These are phyloP conservation scores for Malurus leucopterus DNA, from an alignment of 2,797 vertebrate genomes.

Conservation along the genomic window DNA sequence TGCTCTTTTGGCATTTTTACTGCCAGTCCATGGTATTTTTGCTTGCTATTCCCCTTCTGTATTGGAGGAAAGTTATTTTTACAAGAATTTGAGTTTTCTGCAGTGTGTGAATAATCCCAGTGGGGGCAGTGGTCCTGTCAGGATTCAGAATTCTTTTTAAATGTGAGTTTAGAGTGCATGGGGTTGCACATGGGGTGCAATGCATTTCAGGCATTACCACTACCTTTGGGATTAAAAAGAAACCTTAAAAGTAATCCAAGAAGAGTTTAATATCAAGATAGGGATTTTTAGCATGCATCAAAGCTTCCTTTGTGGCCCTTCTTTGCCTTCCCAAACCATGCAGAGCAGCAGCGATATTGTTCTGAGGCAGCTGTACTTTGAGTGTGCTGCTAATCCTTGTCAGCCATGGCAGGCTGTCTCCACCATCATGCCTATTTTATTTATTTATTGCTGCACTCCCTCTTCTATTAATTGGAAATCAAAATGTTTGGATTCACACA, in stretches of 20 bases:
- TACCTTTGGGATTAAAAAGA: background rate
- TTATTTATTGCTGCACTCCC: background rate
- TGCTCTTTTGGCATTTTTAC: background rate
- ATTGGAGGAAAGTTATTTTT: background rate
- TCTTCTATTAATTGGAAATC: background rate
- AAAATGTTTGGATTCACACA: background rate
- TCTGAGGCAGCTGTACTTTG: background rate
- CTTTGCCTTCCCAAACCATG: background rate
- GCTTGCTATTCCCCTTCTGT: background rate
- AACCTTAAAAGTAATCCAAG: background rate
- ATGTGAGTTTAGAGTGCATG: background rate
- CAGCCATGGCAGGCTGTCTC: background rate
- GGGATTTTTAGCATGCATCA: background rate
- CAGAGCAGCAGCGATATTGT: background rate
- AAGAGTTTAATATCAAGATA: background rate
- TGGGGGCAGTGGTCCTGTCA: background rate
- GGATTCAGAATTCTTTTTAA: background rate
- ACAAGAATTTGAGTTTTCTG: background rate
- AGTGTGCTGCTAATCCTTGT: background rate
- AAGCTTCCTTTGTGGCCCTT: background rate
- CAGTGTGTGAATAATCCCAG: background rate
- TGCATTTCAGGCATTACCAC: background rate
- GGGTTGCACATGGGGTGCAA: too few species aligned
- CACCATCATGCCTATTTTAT: background rate
- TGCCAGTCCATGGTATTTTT: background rate